Conservation (phyloP, 2,797 vertebrate genomes). For the Cossypha niveicapilla region DNA sequence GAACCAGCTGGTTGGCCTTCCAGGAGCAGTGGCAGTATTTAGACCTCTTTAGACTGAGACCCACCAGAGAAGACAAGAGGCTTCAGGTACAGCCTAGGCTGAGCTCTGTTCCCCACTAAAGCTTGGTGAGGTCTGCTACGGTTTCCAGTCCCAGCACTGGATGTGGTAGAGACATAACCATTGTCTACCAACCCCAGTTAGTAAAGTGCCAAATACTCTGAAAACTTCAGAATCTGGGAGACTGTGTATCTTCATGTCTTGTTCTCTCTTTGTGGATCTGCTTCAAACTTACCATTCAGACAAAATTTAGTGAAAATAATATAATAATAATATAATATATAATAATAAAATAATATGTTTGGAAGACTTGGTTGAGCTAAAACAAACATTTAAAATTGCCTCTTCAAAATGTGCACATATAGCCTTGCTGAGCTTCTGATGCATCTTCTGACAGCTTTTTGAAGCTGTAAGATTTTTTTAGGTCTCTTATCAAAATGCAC, state of each 20-base stretch:
- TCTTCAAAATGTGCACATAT: background rate
- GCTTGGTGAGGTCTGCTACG: background rate
- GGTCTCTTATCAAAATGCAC: background rate
- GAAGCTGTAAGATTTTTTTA: background rate
- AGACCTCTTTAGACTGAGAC: background rate
- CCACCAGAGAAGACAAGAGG: background rate
- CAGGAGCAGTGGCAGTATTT: background rate
- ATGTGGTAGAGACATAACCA: accelerated
- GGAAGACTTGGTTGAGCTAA: background rate
- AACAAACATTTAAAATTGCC: background rate
- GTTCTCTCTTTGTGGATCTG: background rate
- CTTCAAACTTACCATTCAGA: background rate
- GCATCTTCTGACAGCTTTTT: background rate
- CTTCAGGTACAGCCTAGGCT: background rate
- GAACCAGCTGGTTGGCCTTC: background rate
- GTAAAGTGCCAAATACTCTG: background rate
- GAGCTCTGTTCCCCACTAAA: background rate
- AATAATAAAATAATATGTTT: background rate
- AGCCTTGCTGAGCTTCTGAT: background rate
- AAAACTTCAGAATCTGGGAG: background rate
- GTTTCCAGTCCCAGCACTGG: background rate
- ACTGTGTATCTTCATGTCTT: background rate
- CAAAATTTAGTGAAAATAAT: background rate
- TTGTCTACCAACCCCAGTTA: background rate
- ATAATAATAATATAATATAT: too few species aligned